phyloP scores from a whole-genome alignment of 2,797 vertebrate genomes.

The Remorina albescens region DNA sequence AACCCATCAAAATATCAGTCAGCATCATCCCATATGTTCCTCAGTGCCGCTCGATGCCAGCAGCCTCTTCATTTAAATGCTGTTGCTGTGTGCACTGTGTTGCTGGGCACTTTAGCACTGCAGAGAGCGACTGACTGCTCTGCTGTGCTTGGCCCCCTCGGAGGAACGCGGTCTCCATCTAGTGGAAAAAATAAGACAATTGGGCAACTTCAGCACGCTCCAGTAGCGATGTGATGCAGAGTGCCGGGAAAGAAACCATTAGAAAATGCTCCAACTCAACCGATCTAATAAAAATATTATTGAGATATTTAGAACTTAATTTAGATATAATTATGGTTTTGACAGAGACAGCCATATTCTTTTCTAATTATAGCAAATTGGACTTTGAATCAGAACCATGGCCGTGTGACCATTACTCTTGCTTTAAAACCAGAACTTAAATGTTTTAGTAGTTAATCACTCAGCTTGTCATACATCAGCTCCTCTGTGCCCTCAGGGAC shows the following conservation, averaged over 20 bases:
- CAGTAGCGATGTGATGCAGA: neutral
- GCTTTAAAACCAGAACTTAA: slow-evolving; percentile 6
- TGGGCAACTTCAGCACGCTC: neutral
- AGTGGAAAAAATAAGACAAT: slow-evolving; percentile 38
- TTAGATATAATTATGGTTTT: neutral
- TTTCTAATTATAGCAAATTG: neutral
- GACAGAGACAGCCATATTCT: neutral
- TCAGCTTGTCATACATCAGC: slow-evolving; percentile 27
- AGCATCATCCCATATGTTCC: slow-evolving; percentile 43
- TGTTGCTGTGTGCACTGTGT: slow-evolving; percentile 58
- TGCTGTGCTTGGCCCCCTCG: neutral
- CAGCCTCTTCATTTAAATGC: slow-evolving; percentile 67
- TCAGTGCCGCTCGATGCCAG: slow-evolving; percentile 50
- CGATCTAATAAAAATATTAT: neutral
- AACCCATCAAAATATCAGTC: slow-evolving; percentile 37
- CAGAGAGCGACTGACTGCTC: slow-evolving; percentile 55
- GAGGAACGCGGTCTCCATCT: slow-evolving; percentile 55
- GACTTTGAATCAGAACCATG: neutral
- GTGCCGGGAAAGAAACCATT: neutral
- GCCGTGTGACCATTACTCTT: neutral
- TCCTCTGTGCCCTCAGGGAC: slow-evolving; percentile 1
- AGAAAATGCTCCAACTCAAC: too few species aligned
- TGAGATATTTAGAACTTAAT: neutral
- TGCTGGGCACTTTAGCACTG: slow-evolving; percentile 69
- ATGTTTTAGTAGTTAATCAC: slow-evolving; percentile 31